phyloP scores from a whole-genome alignment of 2,888 invertebrate genomes.

The Leucophenga montana region DNA sequence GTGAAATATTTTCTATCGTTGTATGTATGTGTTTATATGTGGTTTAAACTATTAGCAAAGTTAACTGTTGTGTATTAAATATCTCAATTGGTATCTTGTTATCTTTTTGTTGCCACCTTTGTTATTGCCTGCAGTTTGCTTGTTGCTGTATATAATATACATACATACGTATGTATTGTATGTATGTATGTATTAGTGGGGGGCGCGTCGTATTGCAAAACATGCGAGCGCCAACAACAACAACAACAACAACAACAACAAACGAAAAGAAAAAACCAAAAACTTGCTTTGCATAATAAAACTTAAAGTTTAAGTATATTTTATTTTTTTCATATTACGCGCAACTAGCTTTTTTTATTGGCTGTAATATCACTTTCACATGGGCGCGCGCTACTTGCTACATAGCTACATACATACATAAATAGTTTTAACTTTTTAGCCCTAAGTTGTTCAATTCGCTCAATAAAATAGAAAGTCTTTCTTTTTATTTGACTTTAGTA shows the following conservation, averaged over 20 bases:
- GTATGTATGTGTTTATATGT: neutral
- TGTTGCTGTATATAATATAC: no score
- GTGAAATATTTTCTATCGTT: no score
- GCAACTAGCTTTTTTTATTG: constrained; percentile 23
- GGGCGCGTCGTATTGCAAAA: constrained; percentile 14
- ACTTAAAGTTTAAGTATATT: constrained; percentile 9
- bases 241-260: neutral
- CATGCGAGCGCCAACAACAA: constrained; percentile 3
- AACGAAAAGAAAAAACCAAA: neutral
- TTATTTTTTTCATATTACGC: constrained; percentile 34
- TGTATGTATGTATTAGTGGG: constrained; percentile 23
- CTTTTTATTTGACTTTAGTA: neutral
- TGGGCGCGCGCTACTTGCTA: constrained; percentile 12
- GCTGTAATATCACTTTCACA: constrained; percentile 58
- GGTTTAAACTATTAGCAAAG: neutral
- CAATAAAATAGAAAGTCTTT: constrained; percentile 20
- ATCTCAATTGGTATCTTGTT: no score
- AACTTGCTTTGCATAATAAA: constrained; percentile 44
- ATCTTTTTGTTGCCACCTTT: no score
- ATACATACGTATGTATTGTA: no score
- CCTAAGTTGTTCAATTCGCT: neutral
- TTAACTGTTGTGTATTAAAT: neutral
- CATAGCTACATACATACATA: no score
- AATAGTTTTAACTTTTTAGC: no score
- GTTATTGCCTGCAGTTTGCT: no score